Evolutionary conservation across 2,113 vertebrate species (phyloP).

Genomic region (Rousettus leschenaultii): DNA sequence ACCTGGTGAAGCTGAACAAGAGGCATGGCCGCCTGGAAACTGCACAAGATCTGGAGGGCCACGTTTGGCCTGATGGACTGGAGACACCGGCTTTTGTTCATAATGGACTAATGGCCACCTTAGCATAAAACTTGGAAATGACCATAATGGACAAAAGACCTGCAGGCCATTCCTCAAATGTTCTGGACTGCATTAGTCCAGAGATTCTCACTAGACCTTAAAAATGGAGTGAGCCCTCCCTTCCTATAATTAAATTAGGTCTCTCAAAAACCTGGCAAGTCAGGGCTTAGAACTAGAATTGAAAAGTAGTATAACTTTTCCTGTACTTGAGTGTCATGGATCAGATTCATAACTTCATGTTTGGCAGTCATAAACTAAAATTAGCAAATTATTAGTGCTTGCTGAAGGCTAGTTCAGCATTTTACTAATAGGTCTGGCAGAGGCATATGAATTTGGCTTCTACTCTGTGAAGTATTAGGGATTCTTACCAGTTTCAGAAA

Average conservation of each 20-base stretch:
- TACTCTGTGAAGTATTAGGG: not conserved
- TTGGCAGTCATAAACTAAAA: conserved; percentile 12
- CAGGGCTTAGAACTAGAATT: not conserved
- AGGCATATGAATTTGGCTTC: not conserved
- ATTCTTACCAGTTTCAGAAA: not conserved
- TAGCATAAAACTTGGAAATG: not conserved
- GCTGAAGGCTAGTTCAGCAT: not conserved
- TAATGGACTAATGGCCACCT: not conserved
- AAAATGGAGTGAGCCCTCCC: not conserved
- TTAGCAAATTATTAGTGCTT: conserved; percentile 8
- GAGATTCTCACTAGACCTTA: not conserved
- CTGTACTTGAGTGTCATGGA: not conserved
- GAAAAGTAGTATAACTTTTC: not conserved
- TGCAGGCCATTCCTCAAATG: not conserved
- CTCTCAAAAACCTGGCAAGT: not conserved
- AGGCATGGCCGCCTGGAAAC: not conserved
- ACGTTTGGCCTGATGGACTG: not conserved
- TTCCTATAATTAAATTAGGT: not conserved
- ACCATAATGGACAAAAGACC: not conserved
- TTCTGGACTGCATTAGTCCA: not conserved
- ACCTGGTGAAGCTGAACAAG: not conserved
- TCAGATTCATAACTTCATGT: not conserved
- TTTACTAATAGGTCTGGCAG: conserved; percentile 14
- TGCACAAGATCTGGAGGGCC: not conserved
- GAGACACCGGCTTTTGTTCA: not conserved